Evolutionary conservation across 2,797 vertebrate genomes (phyloP).

Genomic region (Helicolenus hilgendorfi): DNA sequence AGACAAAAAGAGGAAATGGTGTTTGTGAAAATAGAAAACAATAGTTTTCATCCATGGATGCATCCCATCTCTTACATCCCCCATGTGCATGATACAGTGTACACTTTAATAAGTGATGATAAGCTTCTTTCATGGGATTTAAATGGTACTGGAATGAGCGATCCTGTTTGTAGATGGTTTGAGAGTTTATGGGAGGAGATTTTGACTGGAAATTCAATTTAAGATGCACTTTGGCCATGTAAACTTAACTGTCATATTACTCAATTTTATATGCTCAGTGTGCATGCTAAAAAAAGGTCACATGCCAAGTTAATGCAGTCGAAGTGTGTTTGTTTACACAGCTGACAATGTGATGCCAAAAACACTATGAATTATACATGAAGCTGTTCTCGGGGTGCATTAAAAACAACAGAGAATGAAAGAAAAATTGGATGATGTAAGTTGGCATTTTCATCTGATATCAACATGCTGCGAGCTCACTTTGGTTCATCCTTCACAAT

Average conservation of each 20-base stretch:
- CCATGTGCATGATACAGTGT: neutral
- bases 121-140: slow-evolving; percentile 23
- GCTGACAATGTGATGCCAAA: slow-evolving; percentile 16
- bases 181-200: neutral
- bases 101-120: slow-evolving; percentile 17
- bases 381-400: neutral
- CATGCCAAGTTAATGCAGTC: slow-evolving; percentile 8
- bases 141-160: neutral
- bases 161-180: slow-evolving; percentile 3
- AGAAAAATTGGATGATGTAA: neutral
- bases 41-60: slow-evolving; percentile 42
- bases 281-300: slow-evolving; percentile 27
- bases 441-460: slow-evolving; percentile 3
- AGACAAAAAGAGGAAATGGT: slow-evolving; percentile 19
- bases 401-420: slow-evolving; percentile 17
- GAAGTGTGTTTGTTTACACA: slow-evolving; percentile 11
- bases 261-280: slow-evolving; percentile 5
- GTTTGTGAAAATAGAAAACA: slow-evolving; percentile 54
- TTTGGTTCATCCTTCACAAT: neutral
- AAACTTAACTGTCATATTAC: slow-evolving; percentile 11
- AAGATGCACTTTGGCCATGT: neutral
- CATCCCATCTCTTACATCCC: slow-evolving; percentile 15
- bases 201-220: neutral
- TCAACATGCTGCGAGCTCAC: neutral
- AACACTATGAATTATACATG: slow-evolving; percentile 60